These are phyloP conservation scores for Eumerus sabulonum DNA, from an alignment of 2,888 invertebrate species.

Conservation along the genomic window DNA sequence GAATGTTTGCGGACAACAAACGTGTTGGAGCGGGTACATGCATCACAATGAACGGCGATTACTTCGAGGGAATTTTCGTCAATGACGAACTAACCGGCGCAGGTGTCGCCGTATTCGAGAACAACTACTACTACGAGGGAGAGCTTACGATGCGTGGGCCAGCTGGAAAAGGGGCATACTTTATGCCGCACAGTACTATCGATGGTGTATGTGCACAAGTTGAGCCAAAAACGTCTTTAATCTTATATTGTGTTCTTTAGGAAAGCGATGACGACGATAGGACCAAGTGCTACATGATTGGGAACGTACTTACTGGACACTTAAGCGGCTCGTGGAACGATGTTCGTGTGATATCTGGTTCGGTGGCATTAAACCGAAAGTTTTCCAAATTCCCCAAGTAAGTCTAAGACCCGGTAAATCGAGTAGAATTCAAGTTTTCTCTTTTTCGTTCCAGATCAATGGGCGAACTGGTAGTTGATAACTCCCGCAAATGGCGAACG, in stretches of 20 bases:
- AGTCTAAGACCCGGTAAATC: conserved; percentile 66
- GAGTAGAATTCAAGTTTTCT: background rate
- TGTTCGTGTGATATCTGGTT: conserved; percentile 84
- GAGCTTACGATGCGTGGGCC: conserved; percentile 90
- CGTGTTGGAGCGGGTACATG: conserved; percentile 91
- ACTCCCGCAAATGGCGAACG: conserved; percentile 79
- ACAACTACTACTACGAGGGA: conserved; percentile 93
- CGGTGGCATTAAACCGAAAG: conserved; percentile 83
- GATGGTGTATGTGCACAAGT: conserved; percentile 71
- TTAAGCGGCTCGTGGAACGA: conserved; percentile 77
- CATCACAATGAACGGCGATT: conserved; percentile 93
- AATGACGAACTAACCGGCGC: conserved; percentile 90
- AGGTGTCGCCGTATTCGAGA: conserved; percentile 92
- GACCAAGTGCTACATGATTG: conserved; percentile 72
- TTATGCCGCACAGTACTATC: conserved; percentile 87
- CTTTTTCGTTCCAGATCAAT: conserved; percentile 73
- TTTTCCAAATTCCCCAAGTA: conserved; percentile 82
- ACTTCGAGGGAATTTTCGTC: conserved; percentile 92
- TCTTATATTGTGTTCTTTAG: conserved; percentile 1
- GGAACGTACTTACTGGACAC: conserved; percentile 76
- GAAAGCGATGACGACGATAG: conserved; percentile 66
- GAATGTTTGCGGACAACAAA: conserved; percentile 91
- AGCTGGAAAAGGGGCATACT: conserved; percentile 89
- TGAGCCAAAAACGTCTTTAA: background rate
- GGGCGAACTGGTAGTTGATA: conserved; percentile 75